These are phyloP conservation scores for Eublepharis macularius DNA, from an alignment of 2,113 vertebrate genomes.

Conservation along the genomic window DNA sequence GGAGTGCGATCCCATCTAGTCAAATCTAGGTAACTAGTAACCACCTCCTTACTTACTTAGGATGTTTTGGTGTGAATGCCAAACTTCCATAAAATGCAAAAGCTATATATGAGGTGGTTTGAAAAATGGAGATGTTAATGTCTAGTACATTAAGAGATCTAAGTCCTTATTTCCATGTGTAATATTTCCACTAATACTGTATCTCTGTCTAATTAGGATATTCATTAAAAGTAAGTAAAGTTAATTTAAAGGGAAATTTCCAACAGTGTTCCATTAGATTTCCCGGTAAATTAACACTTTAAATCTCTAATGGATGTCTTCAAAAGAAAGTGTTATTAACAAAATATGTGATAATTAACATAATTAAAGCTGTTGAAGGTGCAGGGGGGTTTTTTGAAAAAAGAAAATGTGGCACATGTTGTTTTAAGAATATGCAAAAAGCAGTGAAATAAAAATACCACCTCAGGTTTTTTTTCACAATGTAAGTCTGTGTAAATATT, in stretches of 20 bases:
- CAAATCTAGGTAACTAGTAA: too few species aligned
- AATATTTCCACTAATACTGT: conserved; percentile 68
- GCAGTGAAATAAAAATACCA: conserved; percentile 52
- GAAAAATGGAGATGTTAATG: conserved; percentile 54
- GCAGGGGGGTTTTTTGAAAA: conserved; percentile 27
- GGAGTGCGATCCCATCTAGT: too few species aligned
- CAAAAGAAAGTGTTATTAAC: conserved; percentile 74
- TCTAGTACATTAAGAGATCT: conserved; percentile 52
- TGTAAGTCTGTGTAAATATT: conserved; percentile 14
- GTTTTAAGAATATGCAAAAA: conserved; percentile 52
- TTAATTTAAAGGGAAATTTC: conserved; percentile 75
- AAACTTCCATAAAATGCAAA: conserved; percentile 38
- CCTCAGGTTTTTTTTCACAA: conserved; percentile 34
- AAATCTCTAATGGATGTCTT: conserved; percentile 70
- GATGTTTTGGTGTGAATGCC: neutral
- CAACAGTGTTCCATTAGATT: conserved; percentile 65
- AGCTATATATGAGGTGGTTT: neutral
- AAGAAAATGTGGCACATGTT: conserved; percentile 43
- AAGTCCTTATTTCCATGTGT: conserved; percentile 58
- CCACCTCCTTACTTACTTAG: too few species aligned
- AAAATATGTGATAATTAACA: conserved; percentile 74
- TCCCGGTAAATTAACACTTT: conserved; percentile 71
- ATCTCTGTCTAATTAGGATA: conserved; percentile 66
- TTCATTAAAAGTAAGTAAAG: conserved; percentile 72
- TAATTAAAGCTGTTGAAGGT: conserved; percentile 66